phyloP scores from a whole-genome alignment of 2,797 vertebrate genomes.

The Chrysocyon brachyurus region DNA sequence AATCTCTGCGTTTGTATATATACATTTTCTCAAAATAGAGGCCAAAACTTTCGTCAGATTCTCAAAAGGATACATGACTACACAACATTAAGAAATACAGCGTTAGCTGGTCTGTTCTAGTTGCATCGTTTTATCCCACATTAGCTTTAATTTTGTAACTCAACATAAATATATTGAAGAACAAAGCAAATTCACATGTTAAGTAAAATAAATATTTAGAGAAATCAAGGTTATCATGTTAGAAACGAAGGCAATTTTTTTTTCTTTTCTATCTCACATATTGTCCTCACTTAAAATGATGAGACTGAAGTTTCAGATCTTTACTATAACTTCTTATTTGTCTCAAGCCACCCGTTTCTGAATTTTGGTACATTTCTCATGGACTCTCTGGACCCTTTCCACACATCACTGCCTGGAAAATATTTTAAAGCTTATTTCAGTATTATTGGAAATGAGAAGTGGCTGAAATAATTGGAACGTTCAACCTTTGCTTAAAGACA shows the following conservation, averaged over 20 bases:
- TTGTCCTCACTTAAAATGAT: neutral
- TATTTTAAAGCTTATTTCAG: neutral
- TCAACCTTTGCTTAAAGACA: neutral
- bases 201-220: slow-evolving; percentile 11
- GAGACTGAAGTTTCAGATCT: neutral
- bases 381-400: neutral
- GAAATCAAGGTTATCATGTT: neutral
- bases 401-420: neutral
- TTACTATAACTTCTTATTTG: neutral
- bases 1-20: neutral
- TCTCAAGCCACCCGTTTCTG: neutral
- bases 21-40: neutral
- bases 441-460: neutral
- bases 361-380: neutral
- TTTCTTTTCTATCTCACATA: neutral
- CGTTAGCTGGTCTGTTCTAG: neutral
- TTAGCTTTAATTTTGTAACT: neutral
- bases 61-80: neutral
- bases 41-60: neutral
- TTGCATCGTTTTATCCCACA: neutral
- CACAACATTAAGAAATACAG: neutral
- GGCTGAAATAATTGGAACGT: neutral
- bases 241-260: neutral
- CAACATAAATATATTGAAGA: neutral
- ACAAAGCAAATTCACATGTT: neutral